Conservation (phyloP, 2,113 vertebrate genomes). For the Melospiza melodia region DNA sequence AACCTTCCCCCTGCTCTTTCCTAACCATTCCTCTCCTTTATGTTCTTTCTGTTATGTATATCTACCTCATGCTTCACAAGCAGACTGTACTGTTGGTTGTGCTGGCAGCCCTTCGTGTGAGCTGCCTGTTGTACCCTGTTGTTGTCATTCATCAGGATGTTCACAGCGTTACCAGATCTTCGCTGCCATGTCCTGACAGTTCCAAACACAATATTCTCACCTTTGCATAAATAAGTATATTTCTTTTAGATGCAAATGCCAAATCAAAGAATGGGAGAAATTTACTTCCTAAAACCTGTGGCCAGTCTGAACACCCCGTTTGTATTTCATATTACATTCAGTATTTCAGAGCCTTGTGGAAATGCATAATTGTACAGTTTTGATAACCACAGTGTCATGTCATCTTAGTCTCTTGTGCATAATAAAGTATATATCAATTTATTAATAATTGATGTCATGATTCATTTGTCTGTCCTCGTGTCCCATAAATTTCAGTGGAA, state of each 20-base stretch:
- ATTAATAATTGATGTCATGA: constrained; percentile 23
- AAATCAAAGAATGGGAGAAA: constrained; percentile 39
- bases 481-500: not conserved
- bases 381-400: constrained; percentile 77
- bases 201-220: constrained; percentile 56
- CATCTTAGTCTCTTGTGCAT: constrained; percentile 77
- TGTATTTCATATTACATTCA: constrained; percentile 56
- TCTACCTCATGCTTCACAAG: constrained; percentile 91
- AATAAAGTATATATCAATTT: constrained; percentile 82
- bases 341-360: constrained; percentile 68
- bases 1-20: constrained; percentile 46
- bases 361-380: constrained; percentile 78
- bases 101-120: constrained; percentile 64
- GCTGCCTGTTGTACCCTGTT: constrained; percentile 51
- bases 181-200: constrained; percentile 28
- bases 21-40: constrained; percentile 39
- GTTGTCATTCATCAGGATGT: constrained; percentile 64
- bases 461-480: not conserved
- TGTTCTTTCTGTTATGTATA: constrained; percentile 72
- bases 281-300: constrained; percentile 70
- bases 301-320: constrained; percentile 75
- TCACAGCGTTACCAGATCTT: constrained; percentile 53
- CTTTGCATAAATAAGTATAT: not conserved
- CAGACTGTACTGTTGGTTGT: constrained; percentile 73
- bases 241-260: constrained; percentile 55